Conservation (phyloP, 1,140 invertebrate genomes). For the Bombus fervidus region DNA sequence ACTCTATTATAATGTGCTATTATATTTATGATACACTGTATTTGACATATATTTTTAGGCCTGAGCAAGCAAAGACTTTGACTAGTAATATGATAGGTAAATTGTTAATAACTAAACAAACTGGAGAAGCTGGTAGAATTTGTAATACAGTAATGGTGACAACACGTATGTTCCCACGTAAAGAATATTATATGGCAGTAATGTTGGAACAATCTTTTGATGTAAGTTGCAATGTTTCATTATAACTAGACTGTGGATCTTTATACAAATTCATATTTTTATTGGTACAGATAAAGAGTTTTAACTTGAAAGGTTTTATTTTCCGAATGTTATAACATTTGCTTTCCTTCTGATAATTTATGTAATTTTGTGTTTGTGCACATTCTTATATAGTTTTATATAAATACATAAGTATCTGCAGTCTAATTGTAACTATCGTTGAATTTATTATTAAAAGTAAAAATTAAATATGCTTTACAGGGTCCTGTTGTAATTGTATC, state of each 20-base stretch:
- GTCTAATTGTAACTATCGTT: not conserved
- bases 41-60: conserved; percentile 82
- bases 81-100: conserved; percentile 96
- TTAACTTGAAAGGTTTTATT: not conserved
- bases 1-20: not conserved
- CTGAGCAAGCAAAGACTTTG: conserved; percentile 92
- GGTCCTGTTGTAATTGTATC: conserved; percentile 97
- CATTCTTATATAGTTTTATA: not conserved
- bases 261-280: not conserved
- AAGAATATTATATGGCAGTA: conserved; percentile 98
- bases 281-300: not conserved
- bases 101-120: conserved; percentile 97
- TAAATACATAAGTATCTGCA: not conserved
- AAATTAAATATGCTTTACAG: conserved; percentile 80
- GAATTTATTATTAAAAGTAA: not conserved
- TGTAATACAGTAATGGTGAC: conserved; percentile 98
- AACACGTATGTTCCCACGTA: conserved; percentile 95
- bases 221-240: conserved; percentile 83
- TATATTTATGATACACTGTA: not conserved
- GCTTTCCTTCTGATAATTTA: not conserved
- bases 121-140: conserved; percentile 94
- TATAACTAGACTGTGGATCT: not conserved
- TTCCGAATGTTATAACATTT: not conserved
- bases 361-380: no score
- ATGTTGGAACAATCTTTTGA: conserved; percentile 97